Evolutionary conservation across 2,797 vertebrate species (phyloP), one percentile per base, ranked within the genome.

Genomic region (Ficedula albicollis): DNA sequence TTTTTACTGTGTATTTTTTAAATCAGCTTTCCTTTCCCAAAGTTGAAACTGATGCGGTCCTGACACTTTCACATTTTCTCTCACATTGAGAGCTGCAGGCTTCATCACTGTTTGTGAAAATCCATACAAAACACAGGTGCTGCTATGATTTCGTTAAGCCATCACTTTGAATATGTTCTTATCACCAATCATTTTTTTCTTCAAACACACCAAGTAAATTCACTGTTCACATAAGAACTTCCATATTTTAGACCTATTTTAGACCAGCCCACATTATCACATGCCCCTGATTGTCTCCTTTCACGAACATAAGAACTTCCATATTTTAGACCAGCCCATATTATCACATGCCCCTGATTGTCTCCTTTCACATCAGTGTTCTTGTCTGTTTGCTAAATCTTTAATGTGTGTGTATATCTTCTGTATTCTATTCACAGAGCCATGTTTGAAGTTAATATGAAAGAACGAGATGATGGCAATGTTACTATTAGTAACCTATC

Each of bases 361-460:
- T 56, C 30, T 91, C 36, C 32, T 78, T 48, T 43, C 68, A 68
- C 13, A 46, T 62, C 48, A 58, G 32, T 62, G 21, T 85, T 78
- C 54, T 85, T 43, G 59, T 67, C 58, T 78, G 79, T 79, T 94
- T 86, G 44, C 63, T 86, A 46, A 54, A 70, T 84, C 41, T 87
- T 92, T 97, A 95, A 96, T 92, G 92, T 81, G 21, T 93, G 32
- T 86, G 63, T 94, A 9, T 97, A 54, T 98, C 73, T 97, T 97
- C 74, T 96, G 26, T 97, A 81, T 96, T 97, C 94, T 97, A 96
- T 97, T 73, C 95, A 49, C 97, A 99, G 99, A 97, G 99, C 99
- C 89, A 99, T 99, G 99, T 99, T 99, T 97, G 99, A 99, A 98
- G 98, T 99, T 92, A 98, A 99, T 95, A 99, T 99, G 99, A 98